A percentile compares a stretch with the other conserved stretches of the same genome.
Evolutionary conservation across 35 echinoderm and acorn worm genomes (phyloP).

Genomic region (Stichopus chloronotus): DNA sequence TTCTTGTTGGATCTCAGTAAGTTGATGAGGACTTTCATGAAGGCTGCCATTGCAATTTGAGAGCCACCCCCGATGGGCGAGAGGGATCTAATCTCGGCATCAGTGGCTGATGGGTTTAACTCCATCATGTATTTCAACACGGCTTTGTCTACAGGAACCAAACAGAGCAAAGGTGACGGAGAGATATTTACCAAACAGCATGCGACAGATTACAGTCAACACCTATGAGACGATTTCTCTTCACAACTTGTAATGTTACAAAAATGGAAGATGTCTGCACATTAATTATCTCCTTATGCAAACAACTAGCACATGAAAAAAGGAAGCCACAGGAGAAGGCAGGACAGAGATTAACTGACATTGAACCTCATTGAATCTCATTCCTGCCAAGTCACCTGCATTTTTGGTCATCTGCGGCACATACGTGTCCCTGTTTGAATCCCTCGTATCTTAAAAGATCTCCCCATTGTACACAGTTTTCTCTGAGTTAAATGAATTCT

Average conservation of each 20-base stretch:
- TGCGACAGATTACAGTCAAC: not conserved
- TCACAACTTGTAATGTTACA: not conserved
- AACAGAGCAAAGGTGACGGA: not conserved
- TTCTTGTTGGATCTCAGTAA: slow-evolving; percentile 57
- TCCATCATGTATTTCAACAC: slow-evolving; percentile 71
- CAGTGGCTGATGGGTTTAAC: slow-evolving; percentile 78
- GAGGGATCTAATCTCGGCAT: slow-evolving; percentile 77
- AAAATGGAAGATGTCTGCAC: not conserved
- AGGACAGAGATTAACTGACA: no score
- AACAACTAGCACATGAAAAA: no score
- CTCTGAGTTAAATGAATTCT: no score
- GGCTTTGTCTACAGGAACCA: slow-evolving; percentile 55
- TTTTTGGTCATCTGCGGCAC: no score
- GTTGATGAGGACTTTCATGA: slow-evolving; percentile 62
- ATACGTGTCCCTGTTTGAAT: no score
- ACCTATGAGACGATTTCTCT: not conserved
- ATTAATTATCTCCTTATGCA: no score
- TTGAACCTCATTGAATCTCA: no score
- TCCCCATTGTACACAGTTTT: no score
- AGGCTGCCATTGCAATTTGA: slow-evolving; percentile 63
- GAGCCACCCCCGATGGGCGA: slow-evolving; percentile 81
- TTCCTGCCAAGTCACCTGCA: no score
- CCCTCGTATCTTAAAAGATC: no score
- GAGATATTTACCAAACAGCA: not conserved
- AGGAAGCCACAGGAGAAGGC: no score